These are phyloP conservation scores for Quadriops clusia DNA, from an alignment of 2,888 invertebrate genomes.

Conservation along the genomic window DNA sequence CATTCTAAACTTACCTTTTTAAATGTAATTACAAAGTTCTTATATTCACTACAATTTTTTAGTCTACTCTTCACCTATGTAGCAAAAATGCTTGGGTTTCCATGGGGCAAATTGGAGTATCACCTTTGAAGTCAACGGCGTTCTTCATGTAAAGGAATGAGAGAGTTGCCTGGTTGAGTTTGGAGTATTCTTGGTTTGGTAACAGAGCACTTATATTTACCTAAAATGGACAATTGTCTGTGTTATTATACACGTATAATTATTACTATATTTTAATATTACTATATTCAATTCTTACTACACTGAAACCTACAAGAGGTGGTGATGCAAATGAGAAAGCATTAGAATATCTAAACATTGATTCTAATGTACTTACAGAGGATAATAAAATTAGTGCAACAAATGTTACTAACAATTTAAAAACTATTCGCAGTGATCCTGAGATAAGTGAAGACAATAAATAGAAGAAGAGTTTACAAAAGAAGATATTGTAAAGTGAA, in stretches of 20 bases:
- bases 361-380: too few species aligned
- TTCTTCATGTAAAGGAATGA: constrained; percentile 39
- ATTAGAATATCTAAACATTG: constrained; percentile 3
- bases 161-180: constrained; percentile 40
- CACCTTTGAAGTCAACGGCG: constrained; percentile 27
- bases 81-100: constrained; percentile 43
- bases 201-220: constrained; percentile 40
- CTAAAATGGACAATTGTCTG: constrained; percentile 30
- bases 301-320: too few species aligned
- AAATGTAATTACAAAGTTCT: too few species aligned
- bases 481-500: too few species aligned
- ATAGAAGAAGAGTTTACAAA: too few species aligned
- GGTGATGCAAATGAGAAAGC: constrained; percentile 3
- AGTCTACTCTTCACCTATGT: constrained; percentile 20
- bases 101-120: constrained; percentile 44
- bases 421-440: too few species aligned
- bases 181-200: constrained; percentile 27
- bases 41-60: too few species aligned
- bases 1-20: too few species aligned
- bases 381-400: too few species aligned
- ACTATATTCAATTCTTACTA: not conserved
- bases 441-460: too few species aligned
- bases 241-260: not conserved
- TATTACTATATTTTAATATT: not conserved
- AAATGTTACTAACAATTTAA: too few species aligned